Base-by-base conservation (phyloP, 92 coral and sea anemone genomes). In the Pocillopora meandrina region DNA sequence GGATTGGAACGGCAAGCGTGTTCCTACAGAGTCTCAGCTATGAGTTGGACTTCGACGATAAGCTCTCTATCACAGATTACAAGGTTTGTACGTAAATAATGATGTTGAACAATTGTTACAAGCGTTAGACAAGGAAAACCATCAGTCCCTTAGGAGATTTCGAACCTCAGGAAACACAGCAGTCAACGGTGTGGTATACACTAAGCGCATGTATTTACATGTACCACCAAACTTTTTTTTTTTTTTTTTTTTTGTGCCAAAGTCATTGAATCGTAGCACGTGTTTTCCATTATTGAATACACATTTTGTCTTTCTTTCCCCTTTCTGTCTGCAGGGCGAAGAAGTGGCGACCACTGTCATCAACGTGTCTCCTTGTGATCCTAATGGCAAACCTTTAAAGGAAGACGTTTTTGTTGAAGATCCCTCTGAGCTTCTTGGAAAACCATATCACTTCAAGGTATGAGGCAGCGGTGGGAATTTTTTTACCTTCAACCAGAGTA, bases 11-110 rank as follows among this genome's bases (percentile, higher is more conserved):
- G 49, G 98, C 99, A 9, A 96, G 91, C 63, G 96, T 96, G 89
- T 96, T 96, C 81, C 87, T 96, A 12, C 99, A 96, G 92, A 96
- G 99, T 80, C 90, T 96, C 74, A 92, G 96, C 17, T 96, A 90
- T 59, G 98, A 98, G 60, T 72, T 96, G 89, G 99, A 96, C 79
- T 96, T 96, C 68, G 99, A 96, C 79, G 99, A 96, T 84, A 96
- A 96, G 82, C 92, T 96, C 56, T 82, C 95, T 73, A 97, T 93
- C 12, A 96, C 99, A 19, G 99, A 96, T 67, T 96, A 96, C 91
- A 96, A 96, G 97, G 98, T 96, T 74, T 5, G 21, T 26, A 10
- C 56, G 52, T 42, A 2, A 42, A 42, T 42, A 42, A 2, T 3
- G 52, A 42, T 42, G 4, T 3, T 42, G 52, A 42, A 42, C 52